Evolutionary conservation across 2,113 vertebrate genomes (phyloP).

Genomic region (Accipiter virgatus): DNA sequence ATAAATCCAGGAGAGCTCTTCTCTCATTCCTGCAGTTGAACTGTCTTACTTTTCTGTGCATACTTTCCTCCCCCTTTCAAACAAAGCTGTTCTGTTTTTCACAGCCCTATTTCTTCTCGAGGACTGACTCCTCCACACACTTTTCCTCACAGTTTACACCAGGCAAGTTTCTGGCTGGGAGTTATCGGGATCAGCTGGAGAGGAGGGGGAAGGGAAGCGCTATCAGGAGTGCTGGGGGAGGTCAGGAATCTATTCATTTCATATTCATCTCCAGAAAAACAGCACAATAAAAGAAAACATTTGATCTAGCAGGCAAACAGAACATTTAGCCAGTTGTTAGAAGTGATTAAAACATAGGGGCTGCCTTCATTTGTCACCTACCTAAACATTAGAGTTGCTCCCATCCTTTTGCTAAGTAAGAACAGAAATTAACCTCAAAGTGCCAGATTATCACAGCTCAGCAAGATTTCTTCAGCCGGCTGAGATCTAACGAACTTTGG

Average conservation of each 20-base stretch:
- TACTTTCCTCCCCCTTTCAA: constrained; percentile 76
- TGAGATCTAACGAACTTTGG: background rate
- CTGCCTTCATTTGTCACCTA: background rate
- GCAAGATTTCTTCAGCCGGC: background rate
- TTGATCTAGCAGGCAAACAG: constrained; percentile 59
- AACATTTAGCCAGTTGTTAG: constrained; percentile 63
- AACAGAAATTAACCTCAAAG: background rate
- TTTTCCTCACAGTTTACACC: constrained; percentile 67
- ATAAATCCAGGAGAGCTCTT: constrained; percentile 70
- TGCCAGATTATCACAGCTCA: background rate
- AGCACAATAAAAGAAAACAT: constrained; percentile 71
- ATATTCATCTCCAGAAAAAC: constrained; percentile 69
- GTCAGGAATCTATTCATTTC: constrained; percentile 74
- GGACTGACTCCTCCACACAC: constrained; percentile 77
- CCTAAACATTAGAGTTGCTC: background rate
- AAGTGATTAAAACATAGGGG: constrained; percentile 32
- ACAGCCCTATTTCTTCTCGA: constrained; percentile 64
- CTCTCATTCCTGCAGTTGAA: constrained; percentile 61
- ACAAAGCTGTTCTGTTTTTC: constrained; percentile 78
- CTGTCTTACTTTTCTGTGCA: constrained; percentile 64
- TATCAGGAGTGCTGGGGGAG: constrained; percentile 61
- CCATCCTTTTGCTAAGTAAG: background rate
- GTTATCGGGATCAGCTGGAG: constrained; percentile 68
- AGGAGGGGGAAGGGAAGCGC: constrained; percentile 59
- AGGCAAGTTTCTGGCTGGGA: constrained; percentile 69